Percentiles rank a stretch among this genome's conserved stretches.
phyloP scores from a whole-genome alignment of 2,888 invertebrate species.

The Beris chalybata region DNA sequence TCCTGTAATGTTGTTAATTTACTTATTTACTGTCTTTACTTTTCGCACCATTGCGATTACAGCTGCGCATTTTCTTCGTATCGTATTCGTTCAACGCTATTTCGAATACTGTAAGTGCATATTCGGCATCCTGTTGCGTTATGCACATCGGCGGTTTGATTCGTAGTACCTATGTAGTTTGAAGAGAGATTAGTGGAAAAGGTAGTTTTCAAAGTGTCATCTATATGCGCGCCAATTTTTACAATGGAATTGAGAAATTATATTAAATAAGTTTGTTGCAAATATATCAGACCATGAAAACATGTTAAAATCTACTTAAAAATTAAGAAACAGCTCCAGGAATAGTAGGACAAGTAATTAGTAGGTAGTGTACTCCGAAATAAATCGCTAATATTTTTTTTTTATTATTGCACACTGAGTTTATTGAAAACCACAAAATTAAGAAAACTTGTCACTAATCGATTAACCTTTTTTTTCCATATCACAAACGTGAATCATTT shows the following conservation, averaged over 20 bases:
- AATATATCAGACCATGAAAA: too few relatives aligned
- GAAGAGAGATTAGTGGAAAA: background rate
- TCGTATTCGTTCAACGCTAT: slow-evolving; percentile 46
- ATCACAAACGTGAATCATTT: slow-evolving; percentile 1
- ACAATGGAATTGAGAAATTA: too few relatives aligned
- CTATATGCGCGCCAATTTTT: too few relatives aligned
- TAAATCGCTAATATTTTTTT: too few relatives aligned
- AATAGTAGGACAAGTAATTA: too few relatives aligned
- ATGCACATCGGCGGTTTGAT: slow-evolving; percentile 97
- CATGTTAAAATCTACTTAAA: slow-evolving; percentile 25
- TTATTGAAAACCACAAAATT: too few relatives aligned
- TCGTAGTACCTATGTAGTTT: slow-evolving; percentile 72
- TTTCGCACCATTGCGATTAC: slow-evolving; percentile 43
- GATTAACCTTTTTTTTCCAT: too few relatives aligned
- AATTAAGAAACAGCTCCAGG: background rate
- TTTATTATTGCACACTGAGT: too few relatives aligned
- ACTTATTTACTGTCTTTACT: background rate
- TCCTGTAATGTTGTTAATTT: too few relatives aligned
- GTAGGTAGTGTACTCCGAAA: too few relatives aligned
- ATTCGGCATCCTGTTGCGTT: slow-evolving; percentile 79
- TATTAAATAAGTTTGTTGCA: too few relatives aligned
- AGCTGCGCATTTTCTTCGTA: slow-evolving; percentile 48
- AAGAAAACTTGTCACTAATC: too few relatives aligned
- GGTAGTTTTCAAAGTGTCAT: background rate
- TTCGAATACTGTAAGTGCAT: slow-evolving; percentile 64